phyloP scores from a whole-genome alignment of 1,140 invertebrate genomes.

The Stratiolaelaps scimitus region DNA sequence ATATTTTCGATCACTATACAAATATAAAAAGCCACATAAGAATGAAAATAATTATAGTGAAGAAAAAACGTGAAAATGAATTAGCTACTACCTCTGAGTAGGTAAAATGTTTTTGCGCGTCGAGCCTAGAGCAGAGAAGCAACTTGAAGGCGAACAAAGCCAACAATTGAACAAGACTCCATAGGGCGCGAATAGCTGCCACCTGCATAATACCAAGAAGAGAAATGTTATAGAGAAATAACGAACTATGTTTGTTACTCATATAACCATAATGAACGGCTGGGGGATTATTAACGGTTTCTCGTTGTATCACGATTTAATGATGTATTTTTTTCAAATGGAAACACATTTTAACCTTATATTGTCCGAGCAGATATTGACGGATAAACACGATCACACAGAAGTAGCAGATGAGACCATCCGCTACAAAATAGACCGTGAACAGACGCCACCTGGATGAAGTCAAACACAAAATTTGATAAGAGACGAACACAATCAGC shows the following conservation, averaged over 20 bases:
- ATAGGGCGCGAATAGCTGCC: slow-evolving; percentile 62
- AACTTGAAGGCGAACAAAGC: slow-evolving; percentile 83
- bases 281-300: too few relatives aligned
- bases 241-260: too few relatives aligned
- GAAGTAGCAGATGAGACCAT: slow-evolving; percentile 84
- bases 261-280: too few relatives aligned
- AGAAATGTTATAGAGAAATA: too few relatives aligned
- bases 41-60: too few relatives aligned
- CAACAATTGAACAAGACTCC: slow-evolving; percentile 68
- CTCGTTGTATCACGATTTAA: too few relatives aligned
- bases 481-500: too few relatives aligned
- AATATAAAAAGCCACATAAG: too few relatives aligned
- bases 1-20: too few relatives aligned
- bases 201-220: slow-evolving; percentile 36
- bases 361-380: slow-evolving; percentile 64
- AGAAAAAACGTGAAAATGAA: too few relatives aligned
- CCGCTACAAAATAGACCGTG: slow-evolving; percentile 73
- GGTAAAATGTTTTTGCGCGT: slow-evolving; percentile 60
- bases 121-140: slow-evolving; percentile 73
- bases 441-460: slow-evolving; percentile 62
- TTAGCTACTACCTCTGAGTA: slow-evolving; percentile 72
- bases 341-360: slow-evolving; percentile 31
- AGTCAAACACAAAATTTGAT: too few relatives aligned
- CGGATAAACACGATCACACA: slow-evolving; percentile 83
- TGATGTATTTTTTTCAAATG: too few relatives aligned